These are phyloP conservation scores for Nerophis lumbriciformis DNA, from an alignment of 2,113 vertebrate genomes.

Conservation along the genomic window DNA sequence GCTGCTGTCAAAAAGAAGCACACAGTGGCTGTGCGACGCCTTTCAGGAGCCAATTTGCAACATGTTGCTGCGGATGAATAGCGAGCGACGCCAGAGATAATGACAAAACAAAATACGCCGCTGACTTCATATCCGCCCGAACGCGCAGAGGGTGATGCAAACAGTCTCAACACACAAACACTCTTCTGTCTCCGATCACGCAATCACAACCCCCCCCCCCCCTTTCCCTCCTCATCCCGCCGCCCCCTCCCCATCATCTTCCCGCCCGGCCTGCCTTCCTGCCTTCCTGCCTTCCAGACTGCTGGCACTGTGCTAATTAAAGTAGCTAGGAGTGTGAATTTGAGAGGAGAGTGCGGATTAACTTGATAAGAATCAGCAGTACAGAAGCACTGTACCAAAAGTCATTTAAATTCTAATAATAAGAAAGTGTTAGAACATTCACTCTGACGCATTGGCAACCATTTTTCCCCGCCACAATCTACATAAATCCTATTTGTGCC, in stretches of 20 bases:
- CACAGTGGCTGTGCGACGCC: slow-evolving; percentile 52
- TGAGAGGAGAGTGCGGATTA: slow-evolving; percentile 76
- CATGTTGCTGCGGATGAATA: slow-evolving; percentile 59
- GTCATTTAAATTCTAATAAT: slow-evolving; percentile 80
- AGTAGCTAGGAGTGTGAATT: slow-evolving; percentile 72
- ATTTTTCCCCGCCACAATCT: slow-evolving; percentile 69
- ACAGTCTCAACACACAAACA: slow-evolving; percentile 66
- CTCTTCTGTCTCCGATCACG: slow-evolving; percentile 64
- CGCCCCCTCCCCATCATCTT: slow-evolving; percentile 23
- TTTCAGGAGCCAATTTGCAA: slow-evolving; percentile 69
- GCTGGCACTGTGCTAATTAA: slow-evolving; percentile 79
- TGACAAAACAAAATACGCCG: slow-evolving; percentile 70
- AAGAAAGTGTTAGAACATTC: slow-evolving; percentile 77
- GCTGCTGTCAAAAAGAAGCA: slow-evolving; percentile 51
- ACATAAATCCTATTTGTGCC: slow-evolving; percentile 78
- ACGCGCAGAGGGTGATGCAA: slow-evolving; percentile 66
- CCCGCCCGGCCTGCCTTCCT: slow-evolving; percentile 49
- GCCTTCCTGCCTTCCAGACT: slow-evolving; percentile 65
- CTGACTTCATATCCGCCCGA: slow-evolving; percentile 61
- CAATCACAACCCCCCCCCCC: slow-evolving; percentile 34
- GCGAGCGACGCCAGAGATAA: slow-evolving; percentile 58
- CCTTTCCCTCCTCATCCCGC: slow-evolving; percentile 16
- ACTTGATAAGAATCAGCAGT: slow-evolving; percentile 76
- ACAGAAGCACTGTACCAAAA: slow-evolving; percentile 74
- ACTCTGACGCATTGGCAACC: slow-evolving; percentile 69